Evolutionary conservation across 2,113 vertebrate genomes (phyloP).

Genomic region (Promerops cafer): DNA sequence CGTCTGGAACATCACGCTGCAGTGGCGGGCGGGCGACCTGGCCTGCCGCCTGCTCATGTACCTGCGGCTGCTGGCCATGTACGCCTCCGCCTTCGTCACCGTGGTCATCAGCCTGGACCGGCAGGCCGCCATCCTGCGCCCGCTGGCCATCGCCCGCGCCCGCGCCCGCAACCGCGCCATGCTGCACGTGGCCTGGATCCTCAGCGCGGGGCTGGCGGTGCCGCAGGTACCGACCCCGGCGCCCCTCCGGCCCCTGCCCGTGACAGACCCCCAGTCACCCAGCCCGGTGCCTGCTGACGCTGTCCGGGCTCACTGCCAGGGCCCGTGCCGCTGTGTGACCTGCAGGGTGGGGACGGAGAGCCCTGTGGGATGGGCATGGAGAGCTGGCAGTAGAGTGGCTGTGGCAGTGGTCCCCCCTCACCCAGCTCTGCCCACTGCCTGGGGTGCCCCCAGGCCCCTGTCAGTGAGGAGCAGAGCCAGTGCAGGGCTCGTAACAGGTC

Average conservation of each 20-base stretch:
- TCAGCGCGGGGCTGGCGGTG: slow-evolving; percentile 75
- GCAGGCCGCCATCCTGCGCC: slow-evolving; percentile 81
- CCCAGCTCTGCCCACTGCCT: background rate
- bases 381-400: fast-evolving
- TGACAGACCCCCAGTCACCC: fast-evolving
- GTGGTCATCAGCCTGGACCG: slow-evolving; percentile 85
- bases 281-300: fast-evolving
- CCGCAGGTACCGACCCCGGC: slow-evolving; percentile 72
- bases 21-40: slow-evolving; percentile 80
- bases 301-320: fast-evolving
- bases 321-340: background rate
- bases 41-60: slow-evolving; percentile 85
- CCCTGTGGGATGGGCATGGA: background rate
- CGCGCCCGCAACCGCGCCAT: slow-evolving; percentile 77
- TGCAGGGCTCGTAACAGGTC: fast-evolving
- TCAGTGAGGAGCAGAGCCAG: background rate
- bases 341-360: background rate
- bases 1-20: slow-evolving; percentile 84
- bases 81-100: slow-evolving; percentile 83
- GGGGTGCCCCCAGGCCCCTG: fast-evolving
- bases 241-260: fast-evolving
- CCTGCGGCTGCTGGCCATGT: slow-evolving; percentile 85
- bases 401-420: background rate
- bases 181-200: slow-evolving; percentile 77
- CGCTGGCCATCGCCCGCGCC: slow-evolving; percentile 76